Percentiles rank a stretch among this genome's conserved stretches.
Conservation (phyloP, 2,797 vertebrate genomes). For the Schizopygopsis pylzovi region DNA sequence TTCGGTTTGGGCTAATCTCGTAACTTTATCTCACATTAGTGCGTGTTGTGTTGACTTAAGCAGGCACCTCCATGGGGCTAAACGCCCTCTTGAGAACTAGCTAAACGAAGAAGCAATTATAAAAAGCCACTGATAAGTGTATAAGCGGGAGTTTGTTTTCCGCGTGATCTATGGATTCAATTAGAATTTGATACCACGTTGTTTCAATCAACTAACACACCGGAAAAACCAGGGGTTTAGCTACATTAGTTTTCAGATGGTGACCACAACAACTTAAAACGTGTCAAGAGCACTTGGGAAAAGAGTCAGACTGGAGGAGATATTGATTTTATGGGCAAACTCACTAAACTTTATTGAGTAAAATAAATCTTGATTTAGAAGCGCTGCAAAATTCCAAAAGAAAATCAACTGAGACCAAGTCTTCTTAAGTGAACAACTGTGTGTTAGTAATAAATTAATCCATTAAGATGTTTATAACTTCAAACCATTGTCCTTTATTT, state of each 20-base stretch:
- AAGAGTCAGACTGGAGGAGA: neutral
- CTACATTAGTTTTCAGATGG: neutral
- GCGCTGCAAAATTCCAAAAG: slow-evolving; percentile 6
- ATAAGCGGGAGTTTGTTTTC: neutral
- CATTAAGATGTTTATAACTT: neutral
- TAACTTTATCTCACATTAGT: neutral
- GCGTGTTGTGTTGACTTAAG: slow-evolving; percentile 16
- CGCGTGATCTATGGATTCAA: neutral
- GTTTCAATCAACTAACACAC: neutral
- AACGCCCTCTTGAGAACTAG: neutral
- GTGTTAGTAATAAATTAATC: neutral
- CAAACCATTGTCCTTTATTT: neutral
- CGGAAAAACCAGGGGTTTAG: neutral
- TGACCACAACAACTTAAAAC: slow-evolving; percentile 22
- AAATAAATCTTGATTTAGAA: slow-evolving; percentile 23
- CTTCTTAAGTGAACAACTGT: neutral
- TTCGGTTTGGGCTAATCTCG: neutral
- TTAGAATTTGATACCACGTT: neutral
- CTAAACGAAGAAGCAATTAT: slow-evolving; percentile 10
- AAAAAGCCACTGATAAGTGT: slow-evolving; percentile 19
- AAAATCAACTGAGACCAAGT: neutral
- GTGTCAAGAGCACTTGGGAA: slow-evolving; percentile 16
- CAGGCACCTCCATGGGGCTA: neutral
- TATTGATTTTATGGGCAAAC: slow-evolving; percentile 20
- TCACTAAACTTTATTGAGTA: neutral